A percentile compares a stretch with the other conserved stretches of the same genome.
phyloP scores from a whole-genome alignment of 1,140 invertebrate species.

The Megalonaias nervosa region DNA sequence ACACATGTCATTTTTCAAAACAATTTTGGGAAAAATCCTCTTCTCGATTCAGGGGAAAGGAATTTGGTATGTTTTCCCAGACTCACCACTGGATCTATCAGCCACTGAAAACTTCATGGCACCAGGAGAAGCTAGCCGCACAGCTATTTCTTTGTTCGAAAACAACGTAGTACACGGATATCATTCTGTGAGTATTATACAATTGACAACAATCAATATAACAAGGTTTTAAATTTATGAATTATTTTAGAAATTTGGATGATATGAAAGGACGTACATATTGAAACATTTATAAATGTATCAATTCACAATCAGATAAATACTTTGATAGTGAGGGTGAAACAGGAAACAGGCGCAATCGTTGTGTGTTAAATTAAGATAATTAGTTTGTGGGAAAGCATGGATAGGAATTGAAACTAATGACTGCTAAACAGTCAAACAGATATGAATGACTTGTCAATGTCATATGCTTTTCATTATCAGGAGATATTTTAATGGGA shows the following conservation, averaged over 20 bases:
- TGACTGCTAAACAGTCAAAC: no score
- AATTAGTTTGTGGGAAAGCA: no score
- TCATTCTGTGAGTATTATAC: neutral
- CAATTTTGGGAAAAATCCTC: neutral
- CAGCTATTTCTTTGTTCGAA: slow-evolving; percentile 9
- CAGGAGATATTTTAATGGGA: no score
- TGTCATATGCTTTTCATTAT: no score
- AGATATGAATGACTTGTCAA: no score
- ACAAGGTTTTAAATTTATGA: no score
- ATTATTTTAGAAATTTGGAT: no score
- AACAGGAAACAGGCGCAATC: neutral
- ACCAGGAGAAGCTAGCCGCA: slow-evolving; percentile 7
- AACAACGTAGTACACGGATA: slow-evolving; percentile 28
- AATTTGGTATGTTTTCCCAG: slow-evolving; percentile 25
- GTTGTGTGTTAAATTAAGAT: no score
- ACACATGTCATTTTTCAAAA: neutral
- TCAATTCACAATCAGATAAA: neutral
- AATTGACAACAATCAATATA: neutral
- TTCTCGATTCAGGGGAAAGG: slow-evolving; percentile 10
- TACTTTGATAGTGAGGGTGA: no score
- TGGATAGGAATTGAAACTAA: no score
- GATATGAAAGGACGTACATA: no score
- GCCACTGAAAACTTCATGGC: slow-evolving; percentile 1
- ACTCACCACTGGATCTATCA: slow-evolving; percentile 13
- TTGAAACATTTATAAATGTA: no score